Evolutionary conservation across 2,113 vertebrate species (phyloP).

Genomic region (Fukomys damarensis): DNA sequence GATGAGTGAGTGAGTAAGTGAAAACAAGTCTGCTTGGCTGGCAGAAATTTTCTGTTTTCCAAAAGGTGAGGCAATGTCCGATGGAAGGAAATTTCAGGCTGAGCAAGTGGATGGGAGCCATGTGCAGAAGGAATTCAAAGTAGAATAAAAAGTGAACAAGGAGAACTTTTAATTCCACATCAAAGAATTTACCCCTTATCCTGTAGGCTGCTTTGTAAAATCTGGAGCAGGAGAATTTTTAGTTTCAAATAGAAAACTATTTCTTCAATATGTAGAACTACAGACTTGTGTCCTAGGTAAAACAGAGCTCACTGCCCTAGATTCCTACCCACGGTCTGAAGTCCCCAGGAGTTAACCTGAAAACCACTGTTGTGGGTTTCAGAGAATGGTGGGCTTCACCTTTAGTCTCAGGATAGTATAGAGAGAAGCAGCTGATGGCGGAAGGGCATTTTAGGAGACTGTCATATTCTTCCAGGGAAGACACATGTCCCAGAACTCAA

Average conservation of each 20-base stretch:
- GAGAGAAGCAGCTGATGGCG: background rate
- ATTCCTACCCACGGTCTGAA: background rate
- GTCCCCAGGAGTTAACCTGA: background rate
- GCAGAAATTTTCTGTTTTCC: background rate
- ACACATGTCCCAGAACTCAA: background rate
- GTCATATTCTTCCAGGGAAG: background rate
- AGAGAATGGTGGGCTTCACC: background rate
- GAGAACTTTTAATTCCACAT: background rate
- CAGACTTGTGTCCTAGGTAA: background rate
- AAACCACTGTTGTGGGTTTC: background rate
- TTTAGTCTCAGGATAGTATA: background rate
- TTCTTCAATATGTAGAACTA: background rate
- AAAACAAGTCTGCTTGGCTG: background rate
- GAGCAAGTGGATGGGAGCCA: background rate
- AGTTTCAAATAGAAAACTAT: conserved; percentile 14
- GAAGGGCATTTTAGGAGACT: background rate
- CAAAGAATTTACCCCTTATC: background rate
- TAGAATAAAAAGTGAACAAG: background rate
- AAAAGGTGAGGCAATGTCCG: background rate
- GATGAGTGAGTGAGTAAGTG: background rate
- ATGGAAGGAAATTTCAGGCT: background rate
- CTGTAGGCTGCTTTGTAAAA: background rate
- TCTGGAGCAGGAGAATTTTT: background rate
- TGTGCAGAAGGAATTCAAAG: accelerated
- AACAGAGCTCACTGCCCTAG: background rate